Percentiles rank a stretch among this genome's conserved stretches.
Conservation (phyloP, 1,140 invertebrate species). For the Cardiocondyla obscurior region DNA sequence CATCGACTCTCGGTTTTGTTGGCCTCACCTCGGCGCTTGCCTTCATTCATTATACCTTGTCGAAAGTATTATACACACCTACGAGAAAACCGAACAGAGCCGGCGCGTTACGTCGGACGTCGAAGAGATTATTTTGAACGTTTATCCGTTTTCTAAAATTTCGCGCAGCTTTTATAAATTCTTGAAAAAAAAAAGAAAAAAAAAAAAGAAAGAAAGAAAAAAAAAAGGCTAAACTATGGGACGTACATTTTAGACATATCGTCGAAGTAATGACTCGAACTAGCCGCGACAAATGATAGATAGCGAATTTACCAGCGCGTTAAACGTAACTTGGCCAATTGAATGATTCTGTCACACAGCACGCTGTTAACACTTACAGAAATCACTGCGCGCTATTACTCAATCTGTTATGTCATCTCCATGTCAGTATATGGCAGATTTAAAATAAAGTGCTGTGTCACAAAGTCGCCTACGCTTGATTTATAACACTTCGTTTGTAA, state of each 20-base stretch:
- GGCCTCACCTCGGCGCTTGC: constrained; percentile 17
- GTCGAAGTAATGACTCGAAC: not conserved
- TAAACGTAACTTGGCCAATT: not conserved
- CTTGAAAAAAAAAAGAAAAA: not conserved
- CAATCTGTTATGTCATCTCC: constrained; percentile 1
- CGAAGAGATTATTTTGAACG: constrained; percentile 1
- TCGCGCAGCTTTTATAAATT: not conserved
- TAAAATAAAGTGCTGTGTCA: constrained; percentile 2
- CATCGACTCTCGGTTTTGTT: constrained; percentile 55
- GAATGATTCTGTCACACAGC: not conserved
- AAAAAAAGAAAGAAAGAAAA: not conserved
- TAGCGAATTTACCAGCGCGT: not conserved
- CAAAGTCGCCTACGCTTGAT: not conserved
- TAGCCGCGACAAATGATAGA: not conserved
- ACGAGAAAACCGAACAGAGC: not conserved
- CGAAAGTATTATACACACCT: not conserved
- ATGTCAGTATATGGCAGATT: not conserved
- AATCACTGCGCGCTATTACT: not conserved
- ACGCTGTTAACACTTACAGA: not conserved
- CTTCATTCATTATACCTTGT: constrained; percentile 27
- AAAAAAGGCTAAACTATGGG: not conserved
- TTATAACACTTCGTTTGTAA: not conserved
- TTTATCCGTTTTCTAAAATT: not conserved
- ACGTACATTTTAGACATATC: not conserved
- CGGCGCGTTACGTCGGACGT: not conserved